These are phyloP conservation scores for Diuraphis noxia DNA, from an alignment of 1,140 invertebrate species.

Conservation along the genomic window DNA sequence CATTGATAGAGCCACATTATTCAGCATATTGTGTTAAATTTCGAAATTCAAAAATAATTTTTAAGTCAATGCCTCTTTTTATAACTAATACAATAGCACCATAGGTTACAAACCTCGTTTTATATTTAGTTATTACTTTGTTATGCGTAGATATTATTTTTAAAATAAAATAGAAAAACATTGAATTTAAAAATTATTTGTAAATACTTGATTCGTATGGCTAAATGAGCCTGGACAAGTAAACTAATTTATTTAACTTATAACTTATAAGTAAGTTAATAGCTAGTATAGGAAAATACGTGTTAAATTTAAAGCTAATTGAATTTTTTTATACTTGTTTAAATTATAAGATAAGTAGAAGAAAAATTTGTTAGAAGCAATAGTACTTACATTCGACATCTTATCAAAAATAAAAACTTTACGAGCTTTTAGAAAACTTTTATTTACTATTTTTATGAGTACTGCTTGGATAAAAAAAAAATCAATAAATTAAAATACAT, in stretches of 20 bases:
- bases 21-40: not conserved
- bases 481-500: not conserved
- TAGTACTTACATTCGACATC: not conserved
- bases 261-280: too few relatives aligned
- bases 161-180: too few relatives aligned
- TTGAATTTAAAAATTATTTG: not conserved
- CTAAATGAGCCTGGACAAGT: not conserved
- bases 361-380: too few relatives aligned
- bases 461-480: not conserved
- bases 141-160: not conserved
- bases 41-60: conserved; percentile 1
- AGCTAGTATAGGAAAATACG: not conserved
- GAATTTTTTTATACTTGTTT: not conserved
- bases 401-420: not conserved
- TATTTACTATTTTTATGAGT: not conserved
- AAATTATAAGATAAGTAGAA: not conserved
- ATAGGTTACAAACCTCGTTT: not conserved
- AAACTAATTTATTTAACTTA: too few relatives aligned
- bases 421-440: not conserved
- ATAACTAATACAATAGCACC: not conserved
- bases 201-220: not conserved
- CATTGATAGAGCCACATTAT: not conserved
- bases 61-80: not conserved
- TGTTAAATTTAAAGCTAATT: too few relatives aligned
- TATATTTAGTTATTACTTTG: not conserved